phyloP scores from a whole-genome alignment of 2,888 invertebrate species.

The Netelia melanura region DNA sequence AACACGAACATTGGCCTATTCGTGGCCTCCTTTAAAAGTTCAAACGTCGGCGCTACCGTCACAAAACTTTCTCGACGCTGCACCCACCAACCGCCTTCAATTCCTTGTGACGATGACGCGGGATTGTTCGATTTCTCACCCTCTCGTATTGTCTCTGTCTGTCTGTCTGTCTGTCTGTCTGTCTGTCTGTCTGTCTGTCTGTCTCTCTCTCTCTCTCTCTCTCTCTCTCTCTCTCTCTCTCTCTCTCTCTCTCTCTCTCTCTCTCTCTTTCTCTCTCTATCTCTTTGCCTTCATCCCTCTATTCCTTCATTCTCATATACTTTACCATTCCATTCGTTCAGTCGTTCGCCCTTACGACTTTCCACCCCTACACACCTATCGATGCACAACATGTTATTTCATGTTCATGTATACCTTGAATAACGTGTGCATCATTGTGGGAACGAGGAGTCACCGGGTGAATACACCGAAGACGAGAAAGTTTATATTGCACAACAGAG shows the following conservation, averaged over 20 bases:
- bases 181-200: too few species aligned
- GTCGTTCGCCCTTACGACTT: conserved; percentile 27
- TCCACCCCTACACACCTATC: conserved; percentile 22
- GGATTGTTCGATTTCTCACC: conserved; percentile 29
- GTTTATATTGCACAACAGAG: conserved; percentile 13
- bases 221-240: too few species aligned
- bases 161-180: too few species aligned
- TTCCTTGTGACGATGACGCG: conserved; percentile 23
- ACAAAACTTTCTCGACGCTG: conserved; percentile 60
- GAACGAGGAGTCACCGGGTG: conserved; percentile 33
- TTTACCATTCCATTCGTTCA: conserved; percentile 10
- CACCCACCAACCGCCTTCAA: conserved; percentile 38
- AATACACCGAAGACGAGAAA: conserved; percentile 19
- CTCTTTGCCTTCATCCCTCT: not conserved
- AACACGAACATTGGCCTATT: conserved; percentile 43
- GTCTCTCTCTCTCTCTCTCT: too few species aligned
- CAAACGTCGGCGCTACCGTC: conserved; percentile 56
- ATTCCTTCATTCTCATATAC: not conserved
- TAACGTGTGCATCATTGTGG: conserved; percentile 1
- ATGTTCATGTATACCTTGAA: not conserved
- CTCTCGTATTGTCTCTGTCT: not conserved
- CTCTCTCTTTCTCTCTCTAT: not conserved
- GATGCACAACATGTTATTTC: conserved; percentile 4
- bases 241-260: too few species aligned
- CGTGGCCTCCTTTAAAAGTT: conserved; percentile 53